Evolutionary conservation across 2,888 invertebrate species (phyloP).

Genomic region (Cepaea hortensis): DNA sequence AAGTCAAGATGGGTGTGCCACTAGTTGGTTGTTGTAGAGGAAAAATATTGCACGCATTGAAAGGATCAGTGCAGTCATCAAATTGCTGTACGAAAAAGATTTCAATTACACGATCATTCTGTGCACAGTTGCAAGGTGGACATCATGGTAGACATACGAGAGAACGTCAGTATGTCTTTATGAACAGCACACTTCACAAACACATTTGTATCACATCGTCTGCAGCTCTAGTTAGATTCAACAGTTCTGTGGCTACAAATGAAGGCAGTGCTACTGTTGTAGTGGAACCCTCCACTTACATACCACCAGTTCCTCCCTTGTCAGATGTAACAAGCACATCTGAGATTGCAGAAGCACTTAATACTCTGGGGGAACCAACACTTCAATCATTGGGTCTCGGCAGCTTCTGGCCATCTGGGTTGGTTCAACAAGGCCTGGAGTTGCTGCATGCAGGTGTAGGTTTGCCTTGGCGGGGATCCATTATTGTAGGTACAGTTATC

Average conservation of each 20-base stretch:
- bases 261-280: no score
- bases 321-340: slow-evolving; percentile 46
- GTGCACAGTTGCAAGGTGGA: slow-evolving; percentile 19
- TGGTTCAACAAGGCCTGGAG: slow-evolving; percentile 88
- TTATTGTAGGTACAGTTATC: slow-evolving; percentile 80
- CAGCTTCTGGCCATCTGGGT: slow-evolving; percentile 88
- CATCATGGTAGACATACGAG: not conserved
- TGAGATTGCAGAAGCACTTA: slow-evolving; percentile 56
- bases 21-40: not conserved
- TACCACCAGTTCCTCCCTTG: slow-evolving; percentile 58
- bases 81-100: not conserved
- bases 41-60: not conserved
- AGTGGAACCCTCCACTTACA: no score
- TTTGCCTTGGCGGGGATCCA: slow-evolving; percentile 90
- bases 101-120: slow-evolving; percentile 4
- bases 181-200: not conserved
- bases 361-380: slow-evolving; percentile 82
- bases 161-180: not conserved
- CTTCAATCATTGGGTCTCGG: slow-evolving; percentile 89
- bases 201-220: not conserved
- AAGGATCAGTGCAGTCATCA: not conserved
- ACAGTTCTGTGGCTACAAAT: slow-evolving; percentile 21
- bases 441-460: slow-evolving; percentile 87
- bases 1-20: not conserved
- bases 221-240: not conserved